Evolutionary conservation across 2,888 invertebrate species (phyloP).

Genomic region (Apodemia duryi): DNA sequence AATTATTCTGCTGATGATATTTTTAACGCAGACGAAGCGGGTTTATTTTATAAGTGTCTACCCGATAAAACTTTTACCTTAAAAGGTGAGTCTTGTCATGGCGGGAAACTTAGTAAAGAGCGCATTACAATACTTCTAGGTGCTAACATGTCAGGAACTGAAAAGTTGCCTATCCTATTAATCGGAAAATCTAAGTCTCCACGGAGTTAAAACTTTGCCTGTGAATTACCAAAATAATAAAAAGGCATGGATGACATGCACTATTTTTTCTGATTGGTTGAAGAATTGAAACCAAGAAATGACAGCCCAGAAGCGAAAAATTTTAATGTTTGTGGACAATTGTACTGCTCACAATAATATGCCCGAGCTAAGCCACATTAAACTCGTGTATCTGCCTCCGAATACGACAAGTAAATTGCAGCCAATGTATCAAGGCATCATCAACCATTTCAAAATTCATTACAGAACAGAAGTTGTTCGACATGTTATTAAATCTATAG

Average conservation of each 20-base stretch:
- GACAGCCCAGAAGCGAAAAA: conserved; percentile 24
- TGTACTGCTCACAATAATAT: conserved; percentile 29
- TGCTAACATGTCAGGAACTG: conserved; percentile 30
- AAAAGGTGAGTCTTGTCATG: conserved; percentile 30
- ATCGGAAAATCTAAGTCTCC: conserved; percentile 31
- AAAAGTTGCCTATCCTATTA: conserved; percentile 27
- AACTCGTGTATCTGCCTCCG: conserved; percentile 25
- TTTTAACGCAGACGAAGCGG: conserved; percentile 30
- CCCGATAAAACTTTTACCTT: conserved; percentile 29
- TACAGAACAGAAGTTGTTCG: conserved; percentile 31
- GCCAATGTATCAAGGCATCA: conserved; percentile 28
- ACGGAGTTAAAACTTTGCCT: conserved; percentile 22
- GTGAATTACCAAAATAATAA: conserved; percentile 31
- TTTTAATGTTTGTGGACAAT: conserved; percentile 30
- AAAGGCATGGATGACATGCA: conserved; percentile 33
- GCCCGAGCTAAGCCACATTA: conserved; percentile 23
- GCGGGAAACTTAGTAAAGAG: conserved; percentile 29
- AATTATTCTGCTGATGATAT: conserved; percentile 27
- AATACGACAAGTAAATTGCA: conserved; percentile 31
- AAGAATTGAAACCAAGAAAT: conserved; percentile 17
- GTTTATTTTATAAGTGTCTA: conserved; percentile 27
- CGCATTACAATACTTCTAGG: conserved; percentile 28
- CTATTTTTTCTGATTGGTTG: conserved; percentile 25
- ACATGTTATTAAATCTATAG: conserved; percentile 29
- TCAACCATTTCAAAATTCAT: conserved; percentile 29